Evolutionary conservation across 2,888 invertebrate species (phyloP).

Genomic region (Leptothorax acervorum): DNA sequence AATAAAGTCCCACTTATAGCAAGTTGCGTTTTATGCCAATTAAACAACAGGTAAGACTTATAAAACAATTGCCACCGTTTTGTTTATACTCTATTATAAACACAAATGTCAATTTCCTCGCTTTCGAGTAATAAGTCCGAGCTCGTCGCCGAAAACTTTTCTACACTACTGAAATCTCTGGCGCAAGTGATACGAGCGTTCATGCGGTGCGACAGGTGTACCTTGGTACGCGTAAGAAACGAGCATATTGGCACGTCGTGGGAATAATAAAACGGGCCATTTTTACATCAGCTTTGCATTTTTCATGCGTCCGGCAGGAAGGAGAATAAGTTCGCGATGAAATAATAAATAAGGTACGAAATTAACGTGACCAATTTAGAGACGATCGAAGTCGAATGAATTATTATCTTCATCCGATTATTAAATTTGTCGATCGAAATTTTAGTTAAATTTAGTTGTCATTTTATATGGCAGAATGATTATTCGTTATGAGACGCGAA

Average conservation of each 20-base stretch:
- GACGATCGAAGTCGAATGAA: not conserved
- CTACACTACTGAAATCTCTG: not conserved
- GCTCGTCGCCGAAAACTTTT: slow-evolving; percentile 10
- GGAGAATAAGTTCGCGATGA: not conserved
- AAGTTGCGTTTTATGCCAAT: not conserved
- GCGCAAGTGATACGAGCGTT: slow-evolving; percentile 75
- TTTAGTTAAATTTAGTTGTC: not conserved
- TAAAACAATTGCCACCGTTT: not conserved
- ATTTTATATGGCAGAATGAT: not conserved
- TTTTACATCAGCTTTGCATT: slow-evolving; percentile 18
- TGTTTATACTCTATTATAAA: not conserved
- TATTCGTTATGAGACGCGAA: not conserved
- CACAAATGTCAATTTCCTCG: not conserved
- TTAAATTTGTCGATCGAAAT: slow-evolving; percentile 1
- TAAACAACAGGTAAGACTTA: not conserved
- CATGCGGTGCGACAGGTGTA: slow-evolving; percentile 76
- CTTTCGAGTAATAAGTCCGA: not conserved
- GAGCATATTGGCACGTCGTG: slow-evolving; percentile 35
- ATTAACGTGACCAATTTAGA: slow-evolving; percentile 14
- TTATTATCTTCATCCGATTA: slow-evolving; percentile 1
- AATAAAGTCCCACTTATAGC: not conserved
- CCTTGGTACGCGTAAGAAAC: slow-evolving; percentile 25
- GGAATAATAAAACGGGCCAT: slow-evolving; percentile 32
- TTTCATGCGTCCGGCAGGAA: not conserved
- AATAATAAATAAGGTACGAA: not conserved